A percentile compares a stretch with the other conserved stretches of the same genome.
These are phyloP conservation scores for Coelopa pilipes DNA, from an alignment of 2,888 invertebrate genomes.

Conservation along the genomic window DNA sequence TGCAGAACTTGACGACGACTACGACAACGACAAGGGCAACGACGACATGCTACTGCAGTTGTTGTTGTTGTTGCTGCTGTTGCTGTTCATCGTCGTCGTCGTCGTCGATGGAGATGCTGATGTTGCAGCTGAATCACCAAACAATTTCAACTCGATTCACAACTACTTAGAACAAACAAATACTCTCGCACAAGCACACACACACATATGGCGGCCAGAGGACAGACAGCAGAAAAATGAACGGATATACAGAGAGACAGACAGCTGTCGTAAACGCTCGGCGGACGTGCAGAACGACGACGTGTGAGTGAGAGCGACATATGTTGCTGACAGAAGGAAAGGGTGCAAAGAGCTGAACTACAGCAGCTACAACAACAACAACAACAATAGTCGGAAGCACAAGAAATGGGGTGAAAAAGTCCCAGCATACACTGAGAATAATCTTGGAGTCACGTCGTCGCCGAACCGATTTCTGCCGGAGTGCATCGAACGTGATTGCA, in stretches of 20 bases:
- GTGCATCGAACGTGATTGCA: slow-evolving; percentile 21
- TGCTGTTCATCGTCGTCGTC: no score
- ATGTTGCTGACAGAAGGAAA: no score
- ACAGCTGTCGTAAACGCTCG: neutral
- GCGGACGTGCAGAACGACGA: no score
- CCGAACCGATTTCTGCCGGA: slow-evolving; percentile 14
- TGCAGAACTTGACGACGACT: slow-evolving; percentile 7
- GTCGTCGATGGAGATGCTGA: neutral
- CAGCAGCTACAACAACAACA: no score
- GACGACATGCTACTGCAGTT: neutral
- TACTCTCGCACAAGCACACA: neutral
- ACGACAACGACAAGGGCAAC: no score
- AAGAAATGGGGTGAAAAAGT: neutral
- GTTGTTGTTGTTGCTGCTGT: no score
- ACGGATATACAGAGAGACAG: neutral
- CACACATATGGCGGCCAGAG: neutral
- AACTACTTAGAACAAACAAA: neutral
- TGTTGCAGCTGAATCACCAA: neutral
- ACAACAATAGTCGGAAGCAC: no score
- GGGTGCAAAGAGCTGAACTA: no score
- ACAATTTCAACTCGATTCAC: slow-evolving; percentile 5
- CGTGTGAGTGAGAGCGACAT: no score
- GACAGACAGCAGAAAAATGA: neutral
- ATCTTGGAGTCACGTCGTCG: slow-evolving; percentile 12
- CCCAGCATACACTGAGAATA: slow-evolving; percentile 7